These are phyloP conservation scores for Nyctibius grandis DNA, from an alignment of 2,797 vertebrate species.

Conservation along the genomic window DNA sequence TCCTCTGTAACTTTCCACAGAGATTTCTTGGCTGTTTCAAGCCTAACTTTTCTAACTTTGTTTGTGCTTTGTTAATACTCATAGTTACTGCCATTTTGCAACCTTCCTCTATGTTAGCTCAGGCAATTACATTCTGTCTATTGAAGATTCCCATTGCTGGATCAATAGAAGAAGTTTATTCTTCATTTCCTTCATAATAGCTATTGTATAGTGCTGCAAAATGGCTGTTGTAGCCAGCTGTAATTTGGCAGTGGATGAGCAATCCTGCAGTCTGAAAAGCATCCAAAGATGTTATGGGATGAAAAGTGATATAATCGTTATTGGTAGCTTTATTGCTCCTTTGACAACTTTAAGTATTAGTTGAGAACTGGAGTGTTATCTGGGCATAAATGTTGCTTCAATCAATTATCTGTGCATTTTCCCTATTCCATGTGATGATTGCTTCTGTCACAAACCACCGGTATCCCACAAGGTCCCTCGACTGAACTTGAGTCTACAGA, in stretches of 20 bases:
- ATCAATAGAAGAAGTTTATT: conserved; percentile 53
- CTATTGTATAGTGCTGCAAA: background rate
- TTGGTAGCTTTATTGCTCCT: conserved; percentile 26
- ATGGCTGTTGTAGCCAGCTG: background rate
- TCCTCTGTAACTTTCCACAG: background rate
- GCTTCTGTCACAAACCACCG: background rate
- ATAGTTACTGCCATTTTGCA: background rate
- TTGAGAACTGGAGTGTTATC: conserved; percentile 12
- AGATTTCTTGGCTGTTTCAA: background rate
- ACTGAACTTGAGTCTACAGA: background rate
- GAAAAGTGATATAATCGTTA: conserved; percentile 8
- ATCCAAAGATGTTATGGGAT: background rate
- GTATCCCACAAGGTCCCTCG: background rate
- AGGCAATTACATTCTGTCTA: background rate
- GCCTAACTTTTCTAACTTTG: background rate
- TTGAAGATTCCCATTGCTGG: background rate
- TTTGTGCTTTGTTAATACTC: background rate
- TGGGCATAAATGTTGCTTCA: background rate
- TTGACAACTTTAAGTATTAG: conserved; percentile 22
- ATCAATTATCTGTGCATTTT: conserved; percentile 25
- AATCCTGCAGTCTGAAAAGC: conserved; percentile 20
- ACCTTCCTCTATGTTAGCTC: background rate
- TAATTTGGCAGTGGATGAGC: background rate
- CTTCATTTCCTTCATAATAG: conserved; percentile 40
- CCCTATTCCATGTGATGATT: background rate